Base-by-base conservation (phyloP, 2,113 vertebrate genomes). In the Calonectris borealis region DNA sequence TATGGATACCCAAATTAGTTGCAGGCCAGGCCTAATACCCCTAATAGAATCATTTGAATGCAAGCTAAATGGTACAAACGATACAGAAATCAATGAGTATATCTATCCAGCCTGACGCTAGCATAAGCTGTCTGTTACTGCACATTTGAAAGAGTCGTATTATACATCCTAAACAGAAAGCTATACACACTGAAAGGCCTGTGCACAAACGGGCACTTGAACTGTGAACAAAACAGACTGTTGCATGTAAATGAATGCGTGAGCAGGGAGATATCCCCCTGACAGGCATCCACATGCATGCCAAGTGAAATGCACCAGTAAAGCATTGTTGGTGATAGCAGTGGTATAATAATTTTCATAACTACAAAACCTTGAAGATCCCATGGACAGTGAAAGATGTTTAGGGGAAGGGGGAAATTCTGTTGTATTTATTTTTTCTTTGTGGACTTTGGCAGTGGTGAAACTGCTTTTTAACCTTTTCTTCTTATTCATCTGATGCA, bases 401-500 rank as follows among this genome's bases (percentile, higher is more conserved):
- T 68, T 79, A 38, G 68, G 51, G 36, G 29, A 85, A 38, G 29
- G 31, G 18, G 24, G 12, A 65, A 88, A 70, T 70, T 52, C 54
- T 93, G 66, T 75, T 90, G 22, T 31, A 16, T 91, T 95, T 94
- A 5, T 84, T 82, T 94, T 96, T 94, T 36, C 7, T 86, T 62
- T 92, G 76, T 91, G 80, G 90, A 94, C 88, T 92, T 94, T 48
- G 70, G 58, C 48, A 71, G 64, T 71, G 44, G 69, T 95, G 66
- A 97, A 98, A 97, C 97, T 96, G 88, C 86, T 96, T 98, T 97
- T 96, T 95, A 96, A 97, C 83, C 60, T 92, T 95, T 97, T 92
- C 61, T 96, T 96, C 70, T 90, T 95, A 94, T 57, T 97, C 94
- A 96, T 96, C 66, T 93, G 97, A 94, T 94, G 91, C 61, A 81